phyloP scores from a whole-genome alignment of 2,113 vertebrate genomes.

The Barbus barbus region DNA sequence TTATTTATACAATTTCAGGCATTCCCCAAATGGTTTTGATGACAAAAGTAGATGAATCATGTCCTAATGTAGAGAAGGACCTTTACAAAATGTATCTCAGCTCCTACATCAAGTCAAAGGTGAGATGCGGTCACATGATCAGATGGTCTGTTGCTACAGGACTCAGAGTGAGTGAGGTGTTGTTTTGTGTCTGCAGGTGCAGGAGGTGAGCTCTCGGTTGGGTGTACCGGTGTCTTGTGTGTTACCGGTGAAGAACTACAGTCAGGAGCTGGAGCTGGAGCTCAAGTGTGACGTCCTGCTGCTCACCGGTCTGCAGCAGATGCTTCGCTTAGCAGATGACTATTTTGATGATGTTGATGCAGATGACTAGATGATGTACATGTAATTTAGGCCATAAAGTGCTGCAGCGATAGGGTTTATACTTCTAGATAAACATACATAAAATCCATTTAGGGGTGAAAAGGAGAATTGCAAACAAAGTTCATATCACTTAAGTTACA shows the following conservation, averaged over 20 bases:
- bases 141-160: neutral
- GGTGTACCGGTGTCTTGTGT: constrained; percentile 66
- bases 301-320: constrained; percentile 63
- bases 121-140: neutral
- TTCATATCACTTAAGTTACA: no score
- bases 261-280: constrained; percentile 64
- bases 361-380: no score
- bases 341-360: constrained; percentile 66
- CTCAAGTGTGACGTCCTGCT: constrained; percentile 63
- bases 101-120: constrained; percentile 60
- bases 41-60: constrained; percentile 71
- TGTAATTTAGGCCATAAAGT: no score
- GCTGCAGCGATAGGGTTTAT: no score
- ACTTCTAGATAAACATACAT: no score
- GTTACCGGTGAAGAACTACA: constrained; percentile 68
- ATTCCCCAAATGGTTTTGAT: constrained; percentile 68
- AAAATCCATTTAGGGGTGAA: no score
- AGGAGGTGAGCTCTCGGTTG: constrained; percentile 60
- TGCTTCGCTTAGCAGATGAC: constrained; percentile 61
- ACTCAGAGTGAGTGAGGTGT: neutral
- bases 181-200: constrained; percentile 55
- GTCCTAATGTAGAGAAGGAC: constrained; percentile 59
- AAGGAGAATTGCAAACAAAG: no score
- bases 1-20: constrained; percentile 44
- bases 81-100: constrained; percentile 60